phyloP scores from a whole-genome alignment of 2,113 vertebrate genomes.

The Oenanthe melanoleuca region DNA sequence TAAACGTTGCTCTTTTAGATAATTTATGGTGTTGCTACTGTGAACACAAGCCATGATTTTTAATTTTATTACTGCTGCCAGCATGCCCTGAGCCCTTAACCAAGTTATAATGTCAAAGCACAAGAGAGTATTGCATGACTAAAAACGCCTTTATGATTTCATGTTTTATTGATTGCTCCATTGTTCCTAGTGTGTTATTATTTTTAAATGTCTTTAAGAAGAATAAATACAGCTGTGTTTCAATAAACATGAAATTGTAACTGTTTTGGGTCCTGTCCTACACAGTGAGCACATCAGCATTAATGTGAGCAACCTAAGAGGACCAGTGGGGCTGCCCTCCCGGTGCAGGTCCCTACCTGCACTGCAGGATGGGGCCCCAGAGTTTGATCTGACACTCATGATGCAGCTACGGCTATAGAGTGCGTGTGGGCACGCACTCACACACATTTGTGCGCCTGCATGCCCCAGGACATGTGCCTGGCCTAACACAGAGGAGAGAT shows the following conservation, averaged over 20 bases:
- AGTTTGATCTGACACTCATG: not conserved
- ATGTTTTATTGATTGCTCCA: not conserved
- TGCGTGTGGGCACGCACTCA: not conserved
- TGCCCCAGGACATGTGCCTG: not conserved
- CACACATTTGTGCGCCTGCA: not conserved
- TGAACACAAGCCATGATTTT: not conserved
- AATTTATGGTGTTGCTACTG: not conserved
- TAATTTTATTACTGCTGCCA: not conserved
- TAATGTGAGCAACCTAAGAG: accelerated
- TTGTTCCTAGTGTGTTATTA: not conserved
- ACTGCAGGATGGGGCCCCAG: not conserved
- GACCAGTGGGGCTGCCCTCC: not conserved
- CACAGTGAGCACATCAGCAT: not conserved
- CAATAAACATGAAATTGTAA: not conserved
- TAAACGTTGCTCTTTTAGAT: not conserved
- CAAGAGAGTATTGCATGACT: not conserved
- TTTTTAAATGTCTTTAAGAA: not conserved
- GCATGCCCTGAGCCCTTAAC: not conserved
- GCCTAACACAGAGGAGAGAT: accelerated
- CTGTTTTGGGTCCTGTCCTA: not conserved
- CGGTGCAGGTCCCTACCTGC: not conserved
- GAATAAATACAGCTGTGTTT: not conserved
- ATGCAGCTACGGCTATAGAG: not conserved
- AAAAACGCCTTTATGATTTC: not conserved
- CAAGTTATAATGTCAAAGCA: not conserved